Base-by-base conservation (phyloP, 2,113 vertebrate species). In the Panthera tigris region DNA sequence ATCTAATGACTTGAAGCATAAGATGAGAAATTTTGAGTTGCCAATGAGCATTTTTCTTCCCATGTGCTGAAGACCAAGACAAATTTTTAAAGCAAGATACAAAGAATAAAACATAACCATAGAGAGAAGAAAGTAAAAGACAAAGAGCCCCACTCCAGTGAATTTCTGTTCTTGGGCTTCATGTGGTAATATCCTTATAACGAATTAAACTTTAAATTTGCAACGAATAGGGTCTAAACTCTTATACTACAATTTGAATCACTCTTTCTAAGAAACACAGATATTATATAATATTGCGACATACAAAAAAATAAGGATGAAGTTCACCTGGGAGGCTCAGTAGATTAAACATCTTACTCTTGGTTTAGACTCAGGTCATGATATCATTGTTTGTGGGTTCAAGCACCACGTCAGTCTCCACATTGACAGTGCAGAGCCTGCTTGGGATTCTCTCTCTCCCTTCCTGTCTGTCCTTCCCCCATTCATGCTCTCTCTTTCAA, bases 151-250 rank as follows among this genome's bases (percentile, higher is more conserved):
- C 74, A 2, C 89, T 50, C 5, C 4, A 61, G 3, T 74, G 31
- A 80, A 83, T 88, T 68, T 92, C 23, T 80, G 21, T 89, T 95
- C 11, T 83, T 91, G 50, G 19, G 55, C 6, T 88, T 86, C n/a
- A 83, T 21, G 69, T 41, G 3, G 1, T 39, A 61, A 41, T 73
- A 76, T 45, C 66, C 29, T 89, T 57, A 91, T 65, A 76, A 82
- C 66, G 14, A 91, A 94, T 48, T 50, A n/a, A 90, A 89, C 29
- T 97, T 94, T 91, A 93, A 93, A 92, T 39, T 92, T 83, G 14
- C 36, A 80, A 71, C 4, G 31, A 74, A 55, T 16, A 57, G 57
- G 87, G 2, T 82, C 4, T 71, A 29, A 82, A 78, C 0, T 39
- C 55, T 15, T 31, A n/a, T 19, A 33, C 13, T 33, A 48, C 11